phyloP scores from a whole-genome alignment of 2,797 vertebrate genomes.

The Orientallactaga sibirica region DNA sequence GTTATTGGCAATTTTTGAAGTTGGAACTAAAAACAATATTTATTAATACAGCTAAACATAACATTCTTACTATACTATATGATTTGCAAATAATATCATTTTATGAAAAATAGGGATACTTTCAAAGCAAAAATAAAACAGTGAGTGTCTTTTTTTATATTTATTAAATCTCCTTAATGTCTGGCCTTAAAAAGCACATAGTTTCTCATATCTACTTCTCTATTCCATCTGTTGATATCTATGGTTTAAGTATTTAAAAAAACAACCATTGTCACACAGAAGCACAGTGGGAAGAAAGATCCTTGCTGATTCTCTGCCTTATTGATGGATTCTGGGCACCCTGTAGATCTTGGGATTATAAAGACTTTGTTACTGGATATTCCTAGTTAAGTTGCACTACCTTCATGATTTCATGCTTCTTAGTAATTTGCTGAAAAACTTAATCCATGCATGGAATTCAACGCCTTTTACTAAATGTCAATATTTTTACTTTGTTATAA shows the following conservation, averaged over 20 bases:
- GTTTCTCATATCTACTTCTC: background rate
- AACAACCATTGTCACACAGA: background rate
- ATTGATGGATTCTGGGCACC: background rate
- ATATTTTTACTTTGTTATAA: background rate
- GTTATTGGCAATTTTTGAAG: background rate
- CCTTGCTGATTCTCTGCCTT: fast-evolving
- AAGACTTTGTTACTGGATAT: background rate
- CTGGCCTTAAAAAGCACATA: background rate
- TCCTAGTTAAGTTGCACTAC: background rate
- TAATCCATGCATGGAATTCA: too few species aligned
- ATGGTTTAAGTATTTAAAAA: background rate
- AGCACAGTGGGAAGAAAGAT: fast-evolving
- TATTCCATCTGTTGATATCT: background rate
- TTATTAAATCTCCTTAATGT: background rate
- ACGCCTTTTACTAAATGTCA: background rate
- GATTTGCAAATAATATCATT: background rate
- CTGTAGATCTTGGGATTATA: background rate
- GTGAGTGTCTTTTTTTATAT: background rate
- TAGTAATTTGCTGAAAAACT: background rate
- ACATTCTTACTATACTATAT: background rate
- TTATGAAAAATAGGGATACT: background rate
- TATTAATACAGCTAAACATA: background rate
- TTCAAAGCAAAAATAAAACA: background rate
- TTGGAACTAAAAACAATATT: slow-evolving; percentile 10
- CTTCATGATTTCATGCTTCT: background rate